phyloP scores from a whole-genome alignment of 92 coral and sea anemone genomes.

The Epizoanthus ramosus region DNA sequence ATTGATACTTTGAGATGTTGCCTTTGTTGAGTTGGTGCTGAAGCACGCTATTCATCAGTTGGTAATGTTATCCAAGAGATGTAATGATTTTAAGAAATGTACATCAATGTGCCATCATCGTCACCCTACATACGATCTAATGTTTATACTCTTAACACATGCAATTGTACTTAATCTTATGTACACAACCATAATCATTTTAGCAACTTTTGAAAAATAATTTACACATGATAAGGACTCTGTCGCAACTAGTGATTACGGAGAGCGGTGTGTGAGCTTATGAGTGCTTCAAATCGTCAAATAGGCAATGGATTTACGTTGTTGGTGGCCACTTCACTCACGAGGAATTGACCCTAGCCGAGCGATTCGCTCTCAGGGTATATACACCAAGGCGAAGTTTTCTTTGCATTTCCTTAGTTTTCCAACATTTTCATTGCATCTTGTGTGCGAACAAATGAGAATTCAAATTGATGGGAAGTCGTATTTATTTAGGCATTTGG shows the following conservation, averaged over 20 bases:
- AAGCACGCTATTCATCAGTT: conserved; percentile 5
- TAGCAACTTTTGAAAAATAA: conserved; percentile 41
- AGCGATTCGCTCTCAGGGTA: background rate
- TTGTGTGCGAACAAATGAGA: conserved; percentile 1
- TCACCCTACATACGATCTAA: background rate
- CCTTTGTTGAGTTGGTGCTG: conserved; percentile 16
- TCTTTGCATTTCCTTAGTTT: background rate
- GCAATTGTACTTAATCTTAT: conserved; percentile 43
- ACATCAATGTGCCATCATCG: conserved; percentile 18
- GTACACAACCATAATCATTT: conserved; percentile 45
- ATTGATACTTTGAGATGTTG: background rate
- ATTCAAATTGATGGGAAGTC: background rate
- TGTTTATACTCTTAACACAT: conserved; percentile 37
- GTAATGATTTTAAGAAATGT: conserved; percentile 38
- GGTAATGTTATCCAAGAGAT: conserved; percentile 24
- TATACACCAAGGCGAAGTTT: too few species aligned
- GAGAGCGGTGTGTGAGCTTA: conserved; percentile 17
- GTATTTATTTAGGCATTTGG: background rate
- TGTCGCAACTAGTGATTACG: conserved; percentile 15
- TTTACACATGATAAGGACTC: conserved; percentile 39
- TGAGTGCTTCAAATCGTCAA: conserved; percentile 1
- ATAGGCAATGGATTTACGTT: conserved; percentile 1
- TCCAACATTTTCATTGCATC: background rate
- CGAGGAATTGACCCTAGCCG: conserved; percentile 21
- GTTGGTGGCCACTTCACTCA: conserved; percentile 43